Conservation (phyloP, 2,888 invertebrate genomes). For the Cephus pygmeus region DNA sequence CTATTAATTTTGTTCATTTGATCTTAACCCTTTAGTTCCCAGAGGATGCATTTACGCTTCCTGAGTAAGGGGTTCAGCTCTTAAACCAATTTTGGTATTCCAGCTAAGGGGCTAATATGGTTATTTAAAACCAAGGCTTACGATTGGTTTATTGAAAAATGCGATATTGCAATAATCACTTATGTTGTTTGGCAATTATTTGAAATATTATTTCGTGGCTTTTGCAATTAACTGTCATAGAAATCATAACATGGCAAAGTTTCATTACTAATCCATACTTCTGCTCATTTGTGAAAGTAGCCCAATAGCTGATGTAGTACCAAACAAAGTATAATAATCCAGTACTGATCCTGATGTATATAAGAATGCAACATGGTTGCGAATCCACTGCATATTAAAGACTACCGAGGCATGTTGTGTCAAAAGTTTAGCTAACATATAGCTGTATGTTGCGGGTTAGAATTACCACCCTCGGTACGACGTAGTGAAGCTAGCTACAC, state of each 20-base stretch:
- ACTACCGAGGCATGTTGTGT: conserved; percentile 4
- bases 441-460: conserved; percentile 51
- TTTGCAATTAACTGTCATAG: background rate
- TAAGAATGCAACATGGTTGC: background rate
- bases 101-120: too few species aligned
- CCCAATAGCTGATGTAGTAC: background rate
- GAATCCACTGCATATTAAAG: background rate
- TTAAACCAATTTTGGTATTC: too few species aligned
- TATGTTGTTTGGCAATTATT: background rate
- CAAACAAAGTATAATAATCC: background rate
- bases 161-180: background rate
- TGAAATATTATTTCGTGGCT: background rate
- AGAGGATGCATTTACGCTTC: too few species aligned
- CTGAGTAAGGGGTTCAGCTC: too few species aligned
- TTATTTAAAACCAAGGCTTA: background rate
- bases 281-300: background rate
- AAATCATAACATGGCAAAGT: background rate
- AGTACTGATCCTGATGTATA: background rate
- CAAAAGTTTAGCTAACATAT: conserved; percentile 49
- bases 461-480: conserved; percentile 54
- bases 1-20: too few species aligned
- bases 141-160: background rate
- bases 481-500: conserved; percentile 58
- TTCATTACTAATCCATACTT: background rate
- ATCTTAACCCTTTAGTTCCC: too few species aligned